phyloP scores from a whole-genome alignment of 2,797 vertebrate genomes.

The Vespertilio murinus region DNA sequence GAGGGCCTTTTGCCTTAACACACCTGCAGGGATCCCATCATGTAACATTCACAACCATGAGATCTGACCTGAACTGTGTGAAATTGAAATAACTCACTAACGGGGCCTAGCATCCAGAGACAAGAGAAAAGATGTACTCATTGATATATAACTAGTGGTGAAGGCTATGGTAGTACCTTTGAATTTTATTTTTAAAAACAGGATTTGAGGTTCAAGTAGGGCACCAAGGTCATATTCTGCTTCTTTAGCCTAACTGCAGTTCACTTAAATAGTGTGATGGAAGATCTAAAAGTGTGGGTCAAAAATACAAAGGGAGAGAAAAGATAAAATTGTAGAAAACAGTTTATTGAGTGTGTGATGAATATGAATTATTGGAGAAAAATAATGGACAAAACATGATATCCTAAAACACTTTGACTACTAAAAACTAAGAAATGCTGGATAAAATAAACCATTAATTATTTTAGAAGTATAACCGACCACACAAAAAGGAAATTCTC shows the following conservation, averaged over 20 bases:
- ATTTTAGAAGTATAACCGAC: neutral
- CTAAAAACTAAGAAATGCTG: neutral
- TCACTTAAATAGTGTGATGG: neutral
- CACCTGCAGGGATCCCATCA: too few species aligned
- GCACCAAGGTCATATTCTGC: too few species aligned
- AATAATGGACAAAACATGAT: neutral
- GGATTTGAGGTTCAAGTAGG: neutral
- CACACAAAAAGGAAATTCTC: neutral
- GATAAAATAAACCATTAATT: neutral
- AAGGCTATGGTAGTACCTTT: neutral
- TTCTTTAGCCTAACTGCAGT: too few species aligned
- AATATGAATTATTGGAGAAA: neutral
- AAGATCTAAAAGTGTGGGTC: neutral
- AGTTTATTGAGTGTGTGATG: neutral
- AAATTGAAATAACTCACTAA: neutral
- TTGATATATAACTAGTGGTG: neutral
- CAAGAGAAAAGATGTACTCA: neutral
- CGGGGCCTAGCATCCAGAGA: neutral
- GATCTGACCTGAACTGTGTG: neutral
- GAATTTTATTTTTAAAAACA: conserved; percentile 14
- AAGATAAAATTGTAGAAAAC: neutral
- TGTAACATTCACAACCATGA: neutral
- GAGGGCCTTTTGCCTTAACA: neutral
- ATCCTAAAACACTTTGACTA: neutral
- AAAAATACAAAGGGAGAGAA: neutral